These are phyloP conservation scores for Dasyornis broadbenti DNA, from an alignment of 2,113 vertebrate genomes.

Conservation along the genomic window DNA sequence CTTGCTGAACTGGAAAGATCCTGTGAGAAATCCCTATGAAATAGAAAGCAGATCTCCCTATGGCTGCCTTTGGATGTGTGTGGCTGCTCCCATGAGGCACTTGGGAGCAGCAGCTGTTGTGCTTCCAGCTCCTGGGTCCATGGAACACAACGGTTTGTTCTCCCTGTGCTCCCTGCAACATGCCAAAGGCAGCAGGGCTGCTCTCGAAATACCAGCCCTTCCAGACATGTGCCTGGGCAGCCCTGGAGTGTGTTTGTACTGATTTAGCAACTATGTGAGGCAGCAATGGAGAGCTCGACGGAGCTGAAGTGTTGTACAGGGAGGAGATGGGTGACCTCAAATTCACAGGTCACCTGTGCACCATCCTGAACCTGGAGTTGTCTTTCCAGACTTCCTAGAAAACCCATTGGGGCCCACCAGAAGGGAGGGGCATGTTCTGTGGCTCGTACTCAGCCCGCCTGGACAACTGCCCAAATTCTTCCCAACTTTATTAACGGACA, in stretches of 20 bases:
- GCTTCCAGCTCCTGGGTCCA: not conserved
- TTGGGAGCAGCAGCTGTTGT: not conserved
- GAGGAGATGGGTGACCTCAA: not conserved
- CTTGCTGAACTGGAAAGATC: not conserved
- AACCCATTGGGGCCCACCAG: not conserved
- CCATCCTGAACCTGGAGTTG: not conserved
- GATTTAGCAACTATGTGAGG: constrained; percentile 51
- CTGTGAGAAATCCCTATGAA: not conserved
- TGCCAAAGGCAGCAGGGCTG: not conserved
- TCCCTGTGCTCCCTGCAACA: not conserved
- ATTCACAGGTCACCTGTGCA: not conserved
- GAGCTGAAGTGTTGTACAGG: not conserved
- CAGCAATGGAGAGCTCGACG: not conserved
- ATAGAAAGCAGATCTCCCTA: not conserved
- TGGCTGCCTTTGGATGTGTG: not conserved
- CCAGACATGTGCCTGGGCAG: not conserved
- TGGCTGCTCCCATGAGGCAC: not conserved
- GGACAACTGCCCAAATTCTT: not conserved
- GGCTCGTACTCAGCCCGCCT: not conserved
- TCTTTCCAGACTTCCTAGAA: not conserved
- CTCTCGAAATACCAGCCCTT: constrained; percentile 42
- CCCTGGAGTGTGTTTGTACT: constrained; percentile 23
- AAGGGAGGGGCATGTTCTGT: not conserved
- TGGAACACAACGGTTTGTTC: not conserved
- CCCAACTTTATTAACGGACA: not conserved